Evolutionary conservation across 2,113 vertebrate genomes (phyloP).

Genomic region (Notarius lentiginosus): DNA sequence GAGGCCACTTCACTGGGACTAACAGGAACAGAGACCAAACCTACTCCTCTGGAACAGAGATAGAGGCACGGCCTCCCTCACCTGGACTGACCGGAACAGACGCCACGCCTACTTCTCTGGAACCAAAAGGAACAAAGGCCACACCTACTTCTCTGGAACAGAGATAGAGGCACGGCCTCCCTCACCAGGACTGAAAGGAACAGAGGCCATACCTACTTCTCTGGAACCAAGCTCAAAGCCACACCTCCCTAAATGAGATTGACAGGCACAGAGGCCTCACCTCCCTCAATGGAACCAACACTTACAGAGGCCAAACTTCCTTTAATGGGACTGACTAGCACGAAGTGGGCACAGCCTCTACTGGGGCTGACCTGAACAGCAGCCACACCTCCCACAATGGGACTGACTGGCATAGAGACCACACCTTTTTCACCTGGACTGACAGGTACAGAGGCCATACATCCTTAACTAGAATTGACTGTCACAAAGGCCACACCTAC

Average conservation of each 20-base stretch:
- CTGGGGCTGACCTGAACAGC: neutral
- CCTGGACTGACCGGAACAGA: neutral
- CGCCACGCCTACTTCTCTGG: neutral
- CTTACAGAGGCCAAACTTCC: neutral
- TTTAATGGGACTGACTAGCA: neutral
- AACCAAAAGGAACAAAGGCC: too few species aligned
- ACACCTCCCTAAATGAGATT: neutral
- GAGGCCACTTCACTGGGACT: neutral
- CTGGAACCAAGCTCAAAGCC: neutral
- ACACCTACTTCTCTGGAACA: neutral
- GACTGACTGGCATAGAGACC: neutral
- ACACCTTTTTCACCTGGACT: neutral
- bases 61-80: too few species aligned
- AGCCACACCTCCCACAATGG: neutral
- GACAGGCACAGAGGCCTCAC: neutral
- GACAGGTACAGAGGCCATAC: neutral
- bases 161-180: too few species aligned
- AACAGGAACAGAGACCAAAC: neutral
- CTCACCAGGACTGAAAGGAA: neutral
- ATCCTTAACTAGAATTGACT: neutral
- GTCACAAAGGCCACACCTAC: neutral
- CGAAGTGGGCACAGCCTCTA: neutral
- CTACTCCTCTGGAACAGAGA: neutral
- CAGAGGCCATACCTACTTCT: neutral
- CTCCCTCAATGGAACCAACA: neutral